Evolutionary conservation across 2,113 vertebrate genomes (phyloP).

Genomic region (Arenaria interpres): DNA sequence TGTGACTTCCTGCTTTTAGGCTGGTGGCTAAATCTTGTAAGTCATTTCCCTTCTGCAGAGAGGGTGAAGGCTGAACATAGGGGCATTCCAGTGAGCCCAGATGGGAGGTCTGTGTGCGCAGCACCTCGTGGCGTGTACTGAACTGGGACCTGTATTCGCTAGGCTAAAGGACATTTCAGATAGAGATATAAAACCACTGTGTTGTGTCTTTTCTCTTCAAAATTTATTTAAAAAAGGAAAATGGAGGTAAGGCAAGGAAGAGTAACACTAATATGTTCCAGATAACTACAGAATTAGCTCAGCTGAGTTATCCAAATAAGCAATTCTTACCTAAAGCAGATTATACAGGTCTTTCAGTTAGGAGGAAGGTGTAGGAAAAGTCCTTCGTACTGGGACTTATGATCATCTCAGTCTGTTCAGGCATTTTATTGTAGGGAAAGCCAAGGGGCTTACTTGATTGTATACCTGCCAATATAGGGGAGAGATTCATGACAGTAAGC

Average conservation of each 20-base stretch:
- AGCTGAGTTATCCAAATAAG: not conserved
- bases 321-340: not conserved
- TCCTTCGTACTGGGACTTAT: not conserved
- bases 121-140: fast-evolving
- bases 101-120: not conserved
- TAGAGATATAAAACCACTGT: fast-evolving
- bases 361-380: not conserved
- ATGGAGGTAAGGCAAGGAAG: not conserved
- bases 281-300: not conserved
- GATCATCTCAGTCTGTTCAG: not conserved
- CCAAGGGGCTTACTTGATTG: not conserved
- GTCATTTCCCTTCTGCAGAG: not conserved
- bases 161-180: not conserved
- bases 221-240: not conserved
- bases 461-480: not conserved
- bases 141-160: not conserved
- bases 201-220: not conserved
- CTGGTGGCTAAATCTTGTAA: too few species aligned
- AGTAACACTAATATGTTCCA: not conserved
- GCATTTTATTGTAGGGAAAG: not conserved
- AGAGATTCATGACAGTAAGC: not conserved
- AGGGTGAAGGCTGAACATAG: fast-evolving
- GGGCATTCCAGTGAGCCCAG: fast-evolving
- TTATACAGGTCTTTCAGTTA: not conserved
- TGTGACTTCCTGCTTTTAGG: not conserved